Percentiles rank a stretch among this genome's conserved stretches.
phyloP scores from a whole-genome alignment of 2,113 vertebrate genomes.

The Cryptotis parvus region DNA sequence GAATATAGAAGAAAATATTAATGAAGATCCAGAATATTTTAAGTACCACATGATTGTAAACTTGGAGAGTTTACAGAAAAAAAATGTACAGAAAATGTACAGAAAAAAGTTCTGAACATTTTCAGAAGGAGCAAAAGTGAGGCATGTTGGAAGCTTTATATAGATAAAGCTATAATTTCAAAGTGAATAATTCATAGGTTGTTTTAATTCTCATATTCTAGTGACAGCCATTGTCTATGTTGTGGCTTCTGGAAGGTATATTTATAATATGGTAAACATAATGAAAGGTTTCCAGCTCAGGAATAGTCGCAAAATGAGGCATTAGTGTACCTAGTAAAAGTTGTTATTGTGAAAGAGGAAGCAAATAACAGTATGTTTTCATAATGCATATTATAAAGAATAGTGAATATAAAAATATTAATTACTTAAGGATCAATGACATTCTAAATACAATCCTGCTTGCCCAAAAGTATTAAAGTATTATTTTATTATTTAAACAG shows the following conservation, averaged over 20 bases:
- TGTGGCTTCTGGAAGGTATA: background rate
- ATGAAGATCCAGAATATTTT: background rate
- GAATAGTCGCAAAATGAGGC: background rate
- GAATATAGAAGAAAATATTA: background rate
- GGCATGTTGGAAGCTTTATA: background rate
- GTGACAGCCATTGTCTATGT: background rate
- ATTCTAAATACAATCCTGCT: background rate
- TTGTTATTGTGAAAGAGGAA: background rate
- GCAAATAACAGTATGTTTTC: background rate
- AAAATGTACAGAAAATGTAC: background rate
- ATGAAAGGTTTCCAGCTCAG: background rate
- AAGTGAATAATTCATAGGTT: background rate
- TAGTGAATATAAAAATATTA: background rate
- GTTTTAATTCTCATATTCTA: background rate
- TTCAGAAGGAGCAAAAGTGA: background rate
- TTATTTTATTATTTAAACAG: background rate
- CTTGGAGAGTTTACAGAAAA: background rate
- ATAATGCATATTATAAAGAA: background rate
- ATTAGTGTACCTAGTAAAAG: background rate
- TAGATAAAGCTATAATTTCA: background rate
- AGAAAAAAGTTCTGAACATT: too few species aligned
- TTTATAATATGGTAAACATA: background rate
- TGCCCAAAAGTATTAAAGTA: background rate
- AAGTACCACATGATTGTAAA: background rate
- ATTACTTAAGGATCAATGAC: background rate